phyloP scores from a whole-genome alignment of 2,888 invertebrate species.

The Crepidodera aurea region DNA sequence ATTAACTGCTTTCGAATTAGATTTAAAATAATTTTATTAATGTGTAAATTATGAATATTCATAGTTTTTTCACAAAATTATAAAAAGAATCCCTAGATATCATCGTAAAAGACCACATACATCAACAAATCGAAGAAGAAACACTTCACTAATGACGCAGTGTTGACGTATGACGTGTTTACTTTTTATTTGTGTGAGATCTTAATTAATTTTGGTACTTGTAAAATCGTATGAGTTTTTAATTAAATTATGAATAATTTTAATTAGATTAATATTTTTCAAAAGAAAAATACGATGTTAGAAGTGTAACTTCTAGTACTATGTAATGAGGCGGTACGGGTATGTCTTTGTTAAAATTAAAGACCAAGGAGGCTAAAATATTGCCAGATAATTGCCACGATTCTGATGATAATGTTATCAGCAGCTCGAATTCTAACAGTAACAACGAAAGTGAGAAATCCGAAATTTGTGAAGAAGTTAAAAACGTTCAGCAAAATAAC shows the following conservation, averaged over 20 bases:
- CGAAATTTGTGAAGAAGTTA: constrained; percentile 21
- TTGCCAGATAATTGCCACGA: constrained; percentile 37
- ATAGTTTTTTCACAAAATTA: too few species aligned
- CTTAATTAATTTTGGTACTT: not conserved
- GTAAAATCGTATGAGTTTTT: not conserved
- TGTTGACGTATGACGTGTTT: constrained; percentile 19
- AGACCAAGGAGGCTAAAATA: constrained; percentile 41
- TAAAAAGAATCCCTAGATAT: too few species aligned
- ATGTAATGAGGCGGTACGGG: constrained; percentile 45
- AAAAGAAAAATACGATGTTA: not conserved
- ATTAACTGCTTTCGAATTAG: too few species aligned
- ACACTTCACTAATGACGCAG: too few species aligned
- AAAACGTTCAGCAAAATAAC: constrained; percentile 18
- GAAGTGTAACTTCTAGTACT: constrained; percentile 31
- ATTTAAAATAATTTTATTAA: too few species aligned
- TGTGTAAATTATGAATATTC: too few species aligned
- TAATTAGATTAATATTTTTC: constrained; percentile 4
- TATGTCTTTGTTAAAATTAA: constrained; percentile 45
- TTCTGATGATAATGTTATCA: constrained; percentile 43
- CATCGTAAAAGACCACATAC: too few species aligned
- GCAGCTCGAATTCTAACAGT: constrained; percentile 33
- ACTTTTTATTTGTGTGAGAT: constrained; percentile 17
- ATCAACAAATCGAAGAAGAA: too few species aligned
- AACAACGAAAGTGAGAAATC: constrained; percentile 31
- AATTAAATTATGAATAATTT: constrained; percentile 9